Conservation (phyloP, 2,888 invertebrate genomes). For the Calameuta filiformis region DNA sequence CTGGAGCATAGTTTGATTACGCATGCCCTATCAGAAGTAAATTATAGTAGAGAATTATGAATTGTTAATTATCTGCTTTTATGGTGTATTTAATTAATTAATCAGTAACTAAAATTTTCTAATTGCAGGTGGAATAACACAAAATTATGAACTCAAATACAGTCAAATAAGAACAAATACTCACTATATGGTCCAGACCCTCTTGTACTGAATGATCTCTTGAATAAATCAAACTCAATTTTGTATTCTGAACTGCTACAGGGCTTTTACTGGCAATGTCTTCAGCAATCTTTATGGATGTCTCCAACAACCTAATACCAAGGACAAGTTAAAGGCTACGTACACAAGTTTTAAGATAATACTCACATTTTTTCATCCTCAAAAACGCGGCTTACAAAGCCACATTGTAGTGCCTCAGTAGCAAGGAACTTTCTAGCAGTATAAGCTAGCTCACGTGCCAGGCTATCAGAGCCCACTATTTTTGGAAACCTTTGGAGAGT, state of each 20-base stretch:
- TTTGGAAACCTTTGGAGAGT: slow-evolving; percentile 93
- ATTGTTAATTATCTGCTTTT: not conserved
- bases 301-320: slow-evolving; percentile 74
- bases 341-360: not conserved
- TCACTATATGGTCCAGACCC: slow-evolving; percentile 91
- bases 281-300: slow-evolving; percentile 80
- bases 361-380: slow-evolving; percentile 75
- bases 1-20: slow-evolving; percentile 89
- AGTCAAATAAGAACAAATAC: slow-evolving; percentile 54
- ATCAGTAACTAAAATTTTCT: not conserved
- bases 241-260: slow-evolving; percentile 93
- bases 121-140: not conserved
- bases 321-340: slow-evolving; percentile 7
- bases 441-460: slow-evolving; percentile 87
- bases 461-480: slow-evolving; percentile 86
- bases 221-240: slow-evolving; percentile 85
- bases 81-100: not conserved
- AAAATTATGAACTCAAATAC: not conserved
- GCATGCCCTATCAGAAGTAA: slow-evolving; percentile 73
- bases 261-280: slow-evolving; percentile 91
- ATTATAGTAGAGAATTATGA: not conserved
- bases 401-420: slow-evolving; percentile 82
- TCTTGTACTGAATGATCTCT: slow-evolving; percentile 88
- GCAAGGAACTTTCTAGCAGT: slow-evolving; percentile 86
- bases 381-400: slow-evolving; percentile 84